phyloP scores from a whole-genome alignment of 2,113 vertebrate species.

The Phyllostomus discolor region DNA sequence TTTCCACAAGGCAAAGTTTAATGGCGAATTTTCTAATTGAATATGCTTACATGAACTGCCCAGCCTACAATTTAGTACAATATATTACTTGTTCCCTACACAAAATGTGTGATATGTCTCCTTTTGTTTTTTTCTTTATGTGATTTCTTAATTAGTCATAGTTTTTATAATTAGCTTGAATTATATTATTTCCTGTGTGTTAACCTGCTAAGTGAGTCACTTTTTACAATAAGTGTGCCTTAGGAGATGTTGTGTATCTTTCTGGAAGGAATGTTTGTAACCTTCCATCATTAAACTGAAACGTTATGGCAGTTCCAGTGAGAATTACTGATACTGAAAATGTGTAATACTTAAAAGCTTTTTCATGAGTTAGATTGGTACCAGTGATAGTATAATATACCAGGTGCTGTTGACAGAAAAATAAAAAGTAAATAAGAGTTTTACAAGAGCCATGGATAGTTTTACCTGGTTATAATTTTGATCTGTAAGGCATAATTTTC shows the following conservation, averaged over 20 bases:
- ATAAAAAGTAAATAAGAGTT: background rate
- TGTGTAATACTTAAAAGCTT: slow-evolving; percentile 50
- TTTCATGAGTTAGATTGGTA: background rate
- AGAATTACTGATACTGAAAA: slow-evolving; percentile 63
- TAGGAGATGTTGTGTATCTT: slow-evolving; percentile 66
- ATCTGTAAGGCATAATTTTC: background rate
- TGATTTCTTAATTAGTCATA: slow-evolving; percentile 74
- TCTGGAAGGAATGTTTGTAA: slow-evolving; percentile 64
- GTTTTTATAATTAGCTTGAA: slow-evolving; percentile 78
- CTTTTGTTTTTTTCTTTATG: slow-evolving; percentile 58
- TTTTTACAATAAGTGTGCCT: slow-evolving; percentile 64
- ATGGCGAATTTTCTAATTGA: slow-evolving; percentile 24
- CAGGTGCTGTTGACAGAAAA: background rate
- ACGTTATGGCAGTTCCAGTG: slow-evolving; percentile 64
- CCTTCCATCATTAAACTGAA: slow-evolving; percentile 74
- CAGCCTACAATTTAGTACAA: background rate
- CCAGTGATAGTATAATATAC: background rate
- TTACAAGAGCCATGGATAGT: background rate
- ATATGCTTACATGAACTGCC: background rate
- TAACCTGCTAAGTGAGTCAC: slow-evolving; percentile 68
- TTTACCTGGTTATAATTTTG: background rate
- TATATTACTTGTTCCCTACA: slow-evolving; percentile 49
- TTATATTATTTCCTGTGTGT: slow-evolving; percentile 70
- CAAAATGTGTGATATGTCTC: slow-evolving; percentile 63
- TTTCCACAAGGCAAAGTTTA: slow-evolving; percentile 31